These are phyloP conservation scores for Meleagris gallopavo DNA, from an alignment of 2,113 vertebrate species.

Conservation along the genomic window DNA sequence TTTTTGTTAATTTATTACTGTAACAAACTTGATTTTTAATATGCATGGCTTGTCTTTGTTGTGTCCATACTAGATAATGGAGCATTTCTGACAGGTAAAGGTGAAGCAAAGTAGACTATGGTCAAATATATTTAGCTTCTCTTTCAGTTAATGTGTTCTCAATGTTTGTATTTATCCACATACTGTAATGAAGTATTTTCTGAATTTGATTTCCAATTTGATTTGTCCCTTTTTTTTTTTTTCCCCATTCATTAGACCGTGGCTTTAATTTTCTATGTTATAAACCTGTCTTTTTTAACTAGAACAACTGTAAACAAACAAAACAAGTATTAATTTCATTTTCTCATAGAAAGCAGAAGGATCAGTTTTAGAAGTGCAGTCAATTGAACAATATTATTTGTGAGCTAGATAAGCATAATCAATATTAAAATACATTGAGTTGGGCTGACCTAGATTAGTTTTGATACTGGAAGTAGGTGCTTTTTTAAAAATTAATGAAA, in stretches of 20 bases:
- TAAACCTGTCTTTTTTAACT: neutral
- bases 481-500: neutral
- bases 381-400: neutral
- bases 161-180: neutral
- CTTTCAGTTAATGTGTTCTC: neutral
- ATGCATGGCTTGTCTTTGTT: neutral
- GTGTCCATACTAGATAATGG: neutral
- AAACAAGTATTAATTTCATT: neutral
- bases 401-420: neutral
- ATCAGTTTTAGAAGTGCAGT: neutral
- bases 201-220: neutral
- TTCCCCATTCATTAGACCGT: neutral
- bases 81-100: neutral
- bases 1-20: neutral
- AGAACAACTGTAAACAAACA: neutral
- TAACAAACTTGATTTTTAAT: neutral
- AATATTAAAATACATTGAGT: neutral
- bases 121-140: neutral
- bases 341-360: neutral
- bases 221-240: neutral
- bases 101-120: neutral
- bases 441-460: neutral
- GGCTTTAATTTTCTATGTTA: neutral
- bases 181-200: neutral
- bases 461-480: neutral